phyloP scores from a whole-genome alignment of 92 coral and sea anemone species.

The Hydrozoanthus gracilis region DNA sequence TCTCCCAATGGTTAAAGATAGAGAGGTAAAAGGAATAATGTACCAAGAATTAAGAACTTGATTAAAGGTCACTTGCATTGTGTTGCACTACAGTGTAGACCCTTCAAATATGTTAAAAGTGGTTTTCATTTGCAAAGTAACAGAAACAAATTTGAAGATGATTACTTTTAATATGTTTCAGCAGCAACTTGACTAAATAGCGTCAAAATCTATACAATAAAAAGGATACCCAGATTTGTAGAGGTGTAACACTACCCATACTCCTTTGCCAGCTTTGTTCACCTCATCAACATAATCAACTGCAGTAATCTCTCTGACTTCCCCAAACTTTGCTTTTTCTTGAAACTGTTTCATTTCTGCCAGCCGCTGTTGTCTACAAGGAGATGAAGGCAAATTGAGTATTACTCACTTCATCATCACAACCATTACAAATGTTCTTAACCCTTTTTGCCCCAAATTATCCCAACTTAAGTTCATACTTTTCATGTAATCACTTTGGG shows the following conservation, averaged over 20 bases:
- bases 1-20: too few species aligned
- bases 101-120: background rate
- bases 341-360: constrained; percentile 86
- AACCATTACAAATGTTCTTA: background rate
- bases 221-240: constrained; percentile 98
- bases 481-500: too few species aligned
- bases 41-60: too few species aligned
- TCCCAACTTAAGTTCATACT: too few species aligned
- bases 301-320: constrained; percentile 90
- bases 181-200: background rate
- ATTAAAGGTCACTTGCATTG: too few species aligned
- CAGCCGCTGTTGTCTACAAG: constrained; percentile 82
- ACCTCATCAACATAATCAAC: constrained; percentile 94
- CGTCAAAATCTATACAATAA: background rate
- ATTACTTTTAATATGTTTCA: too few species aligned
- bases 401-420: background rate
- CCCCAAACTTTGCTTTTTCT: constrained; percentile 92
- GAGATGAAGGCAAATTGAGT: background rate
- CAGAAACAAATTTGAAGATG: too few species aligned
- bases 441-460: too few species aligned
- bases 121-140: background rate
- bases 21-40: too few species aligned
- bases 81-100: too few species aligned
- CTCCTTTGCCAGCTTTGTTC: constrained; percentile 97
- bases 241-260: constrained; percentile 94